Conservation (phyloP, 2,888 invertebrate species). For the Empis stercorea region DNA sequence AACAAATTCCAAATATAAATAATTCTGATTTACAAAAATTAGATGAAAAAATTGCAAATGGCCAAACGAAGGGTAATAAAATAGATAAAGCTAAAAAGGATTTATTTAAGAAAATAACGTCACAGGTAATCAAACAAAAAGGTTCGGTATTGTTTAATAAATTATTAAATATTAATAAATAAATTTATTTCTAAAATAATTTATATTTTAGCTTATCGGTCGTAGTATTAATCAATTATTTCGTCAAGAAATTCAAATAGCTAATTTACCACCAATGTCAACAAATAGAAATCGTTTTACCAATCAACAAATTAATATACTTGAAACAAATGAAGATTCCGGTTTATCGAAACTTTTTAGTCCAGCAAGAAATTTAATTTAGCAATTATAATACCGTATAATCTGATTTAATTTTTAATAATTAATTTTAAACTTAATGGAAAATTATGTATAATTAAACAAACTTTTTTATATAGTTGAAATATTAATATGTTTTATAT, state of each 20-base stretch:
- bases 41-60: constrained; percentile 65
- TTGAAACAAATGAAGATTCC: constrained; percentile 27
- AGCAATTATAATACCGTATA: neutral
- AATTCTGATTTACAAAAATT: constrained; percentile 68
- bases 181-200: constrained; percentile 11
- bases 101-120: constrained; percentile 77
- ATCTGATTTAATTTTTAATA: too few relatives aligned
- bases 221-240: constrained; percentile 78
- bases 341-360: constrained; percentile 26
- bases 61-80: constrained; percentile 58
- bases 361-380: constrained; percentile 14
- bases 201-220: constrained; percentile 54
- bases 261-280: constrained; percentile 62
- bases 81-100: constrained; percentile 85
- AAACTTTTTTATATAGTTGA: too few relatives aligned
- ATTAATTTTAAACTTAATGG: too few relatives aligned
- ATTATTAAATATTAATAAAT: neutral
- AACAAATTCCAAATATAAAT: constrained; percentile 73
- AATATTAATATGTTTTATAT: too few relatives aligned
- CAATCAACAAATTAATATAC: constrained; percentile 17
- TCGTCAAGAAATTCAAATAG: constrained; percentile 74
- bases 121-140: constrained; percentile 44
- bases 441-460: too few relatives aligned
- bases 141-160: neutral
- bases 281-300: constrained; percentile 14